Evolutionary conservation across 30 jellyfish, hydroid and myxozoan species (phyloP), one percentile per base, ranked within the genome.

Genomic region (Cassiopea xamachana): DNA sequence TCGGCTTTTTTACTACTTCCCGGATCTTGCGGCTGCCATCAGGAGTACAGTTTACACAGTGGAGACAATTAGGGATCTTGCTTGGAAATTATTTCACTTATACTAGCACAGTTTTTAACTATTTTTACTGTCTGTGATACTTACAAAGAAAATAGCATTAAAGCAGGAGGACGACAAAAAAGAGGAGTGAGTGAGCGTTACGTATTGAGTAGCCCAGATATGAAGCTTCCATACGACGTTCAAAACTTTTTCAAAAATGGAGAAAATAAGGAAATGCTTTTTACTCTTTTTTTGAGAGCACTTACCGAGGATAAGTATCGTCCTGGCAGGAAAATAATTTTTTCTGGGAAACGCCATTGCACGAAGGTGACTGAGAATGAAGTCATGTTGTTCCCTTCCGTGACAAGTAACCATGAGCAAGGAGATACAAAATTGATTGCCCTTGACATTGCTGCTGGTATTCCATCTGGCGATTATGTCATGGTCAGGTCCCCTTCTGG

Each of bases 401-500:
- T 27, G 39, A 27, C 39, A 27, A 27, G 39, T 27, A 27, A 27
- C 39, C 39, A 27, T 27, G 39, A 27, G 39, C 39, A 27, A 27
- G 39, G 39, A 27, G 39, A 27, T 27, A 27, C 39, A 27, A 27
- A 27, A 27, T 80, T 86, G 51, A 44, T 86, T 4, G 83, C 94
- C 5, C 89, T 74, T 60, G 87, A 71, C 7, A 44, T n/a, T 19
- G 79, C 93, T 1, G 87, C 93, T 14, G 61, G 2, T 27, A n/a
- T 71, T 44, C 84, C 59, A 55, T n/a, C 88, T 86, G 93, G 83
- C 7, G 88, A 75, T 13, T 17, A 75, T 45, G 88, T 75, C 47
- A 75, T 86, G 85, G 77, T 86, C 43, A 75, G 88, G 51, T 86
- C 88, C 73, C 82, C 88, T 75, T 75, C 93, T 39, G 92, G 77